Evolutionary conservation across 2,113 vertebrate species (phyloP).

Genomic region (Campylomormyrus numenius): DNA sequence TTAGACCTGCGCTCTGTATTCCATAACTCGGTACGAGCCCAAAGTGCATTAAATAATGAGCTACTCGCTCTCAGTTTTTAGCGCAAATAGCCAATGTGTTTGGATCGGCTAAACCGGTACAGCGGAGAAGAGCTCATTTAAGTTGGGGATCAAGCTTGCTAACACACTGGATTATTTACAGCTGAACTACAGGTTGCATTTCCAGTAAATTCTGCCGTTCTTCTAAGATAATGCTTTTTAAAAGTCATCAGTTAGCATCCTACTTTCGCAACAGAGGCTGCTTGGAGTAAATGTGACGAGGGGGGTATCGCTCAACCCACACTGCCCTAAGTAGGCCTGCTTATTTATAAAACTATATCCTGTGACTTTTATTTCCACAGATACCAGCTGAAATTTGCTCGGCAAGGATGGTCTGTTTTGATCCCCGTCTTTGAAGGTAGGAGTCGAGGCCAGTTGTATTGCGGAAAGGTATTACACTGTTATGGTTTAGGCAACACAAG

Average conservation of each 20-base stretch:
- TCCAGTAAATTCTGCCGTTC: not conserved
- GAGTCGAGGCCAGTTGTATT: slow-evolving; percentile 12
- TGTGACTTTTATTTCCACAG: slow-evolving; percentile 13
- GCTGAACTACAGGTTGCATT: not conserved
- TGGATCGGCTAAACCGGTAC: not conserved
- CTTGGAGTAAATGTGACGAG: slow-evolving; percentile 10
- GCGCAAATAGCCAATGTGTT: not conserved
- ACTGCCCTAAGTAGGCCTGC: slow-evolving; percentile 33
- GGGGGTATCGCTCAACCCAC: slow-evolving; percentile 28
- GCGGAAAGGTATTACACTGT: not conserved
- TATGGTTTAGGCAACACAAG: slow-evolving; percentile 2
- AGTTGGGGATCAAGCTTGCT: not conserved
- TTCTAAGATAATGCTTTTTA: not conserved
- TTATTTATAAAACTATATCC: slow-evolving; percentile 25
- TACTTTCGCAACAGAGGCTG: slow-evolving; percentile 3
- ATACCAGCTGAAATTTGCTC: slow-evolving; percentile 1
- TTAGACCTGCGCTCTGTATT: not conserved
- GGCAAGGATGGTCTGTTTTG: slow-evolving; percentile 18
- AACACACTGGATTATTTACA: not conserved
- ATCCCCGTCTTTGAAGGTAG: slow-evolving; percentile 16
- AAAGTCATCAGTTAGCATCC: slow-evolving; percentile 20
- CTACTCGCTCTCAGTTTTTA: not conserved
- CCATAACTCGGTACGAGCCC: not conserved
- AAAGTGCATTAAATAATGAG: not conserved
- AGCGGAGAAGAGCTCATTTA: not conserved